phyloP scores from a whole-genome alignment of 2,797 vertebrate genomes.

The Oryzias sinensis region DNA sequence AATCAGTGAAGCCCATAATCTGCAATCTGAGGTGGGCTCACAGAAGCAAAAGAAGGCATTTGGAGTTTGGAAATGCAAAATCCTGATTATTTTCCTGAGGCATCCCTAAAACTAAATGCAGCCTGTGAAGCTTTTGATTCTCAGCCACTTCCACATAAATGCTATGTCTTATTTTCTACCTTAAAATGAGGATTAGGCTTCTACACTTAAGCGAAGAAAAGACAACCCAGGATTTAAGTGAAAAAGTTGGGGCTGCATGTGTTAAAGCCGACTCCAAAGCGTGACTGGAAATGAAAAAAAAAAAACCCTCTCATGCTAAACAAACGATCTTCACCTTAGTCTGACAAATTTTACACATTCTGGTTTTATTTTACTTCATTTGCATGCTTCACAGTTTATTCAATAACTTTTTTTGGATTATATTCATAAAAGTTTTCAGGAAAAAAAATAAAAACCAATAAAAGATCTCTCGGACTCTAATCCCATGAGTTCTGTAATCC shows the following conservation, averaged over 20 bases:
- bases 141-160: conserved; percentile 1
- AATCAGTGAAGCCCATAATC: conserved; percentile 38
- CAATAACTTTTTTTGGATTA: no score
- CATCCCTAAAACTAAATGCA: conserved; percentile 37
- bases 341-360: no score
- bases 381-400: background rate
- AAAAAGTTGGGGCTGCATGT: no score
- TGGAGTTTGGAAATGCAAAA: conserved; percentile 54
- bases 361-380: background rate
- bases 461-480: conserved; percentile 37
- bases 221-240: no score
- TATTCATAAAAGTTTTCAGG: no score
- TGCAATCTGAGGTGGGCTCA: conserved; percentile 28
- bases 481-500: conserved; percentile 74
- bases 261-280: no score
- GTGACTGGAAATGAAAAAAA: no score
- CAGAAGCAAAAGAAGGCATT: conserved; percentile 39
- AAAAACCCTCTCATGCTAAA: no score
- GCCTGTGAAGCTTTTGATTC: conserved; percentile 6
- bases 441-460: background rate
- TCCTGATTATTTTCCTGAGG: conserved; percentile 53
- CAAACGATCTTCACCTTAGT: background rate
- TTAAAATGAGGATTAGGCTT: background rate
- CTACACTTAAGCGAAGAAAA: no score
- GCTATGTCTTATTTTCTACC: conserved; percentile 2